Base-by-base conservation (phyloP, 35 echinoderm and acorn worm genomes). In the Amphiura filiformis region DNA sequence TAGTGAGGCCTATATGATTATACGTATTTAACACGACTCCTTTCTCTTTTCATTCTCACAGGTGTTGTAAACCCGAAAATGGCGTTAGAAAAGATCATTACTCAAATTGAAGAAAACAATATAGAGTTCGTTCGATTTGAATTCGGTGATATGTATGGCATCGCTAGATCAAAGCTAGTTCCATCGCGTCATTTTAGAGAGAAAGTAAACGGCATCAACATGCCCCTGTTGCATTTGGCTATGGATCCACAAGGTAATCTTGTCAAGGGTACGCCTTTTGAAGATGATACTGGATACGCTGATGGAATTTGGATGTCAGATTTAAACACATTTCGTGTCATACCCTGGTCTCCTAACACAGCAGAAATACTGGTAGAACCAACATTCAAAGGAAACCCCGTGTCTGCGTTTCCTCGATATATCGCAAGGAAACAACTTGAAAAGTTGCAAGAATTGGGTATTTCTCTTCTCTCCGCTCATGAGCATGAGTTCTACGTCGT, bases 401-500 rank as follows among this genome's bases (percentile, higher is more conserved):
- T 80, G 13, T 15, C 80, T 34, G 32, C 65, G 0, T 77, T 39
- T 77, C 94, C 94, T 36, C 80, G 94, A 31, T 44, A 61, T 26
- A 26, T 97, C 44, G 94, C 94, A 1, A 76, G 57, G 31, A 31
- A 81, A 37, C 94, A 97, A 75, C 26, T 97, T 23, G 39, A 87
- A 4, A 31, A 36, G 23, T 75, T 97, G 15, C 18, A 82, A 35
- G 38, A 93, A 7, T 80, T 87, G 83, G 84, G 88, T 9, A 47
- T 78, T 14, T 78, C 56, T 42, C 38, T 97, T 1, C 42, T 91
- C 9, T 91, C 93, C 4, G 83, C 83, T 18, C 84, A 82, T 77
- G 94, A 93, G 56, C 85, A 97, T 47, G 94, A 97, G 81, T 97
- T 93, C 70, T 93, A 92, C 76, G 36, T 97, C 32, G 85, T 97